Evolutionary conservation across 2,113 vertebrate species (phyloP), one percentile per base, ranked within the genome.

Genomic region (Bothrops jararaca): DNA sequence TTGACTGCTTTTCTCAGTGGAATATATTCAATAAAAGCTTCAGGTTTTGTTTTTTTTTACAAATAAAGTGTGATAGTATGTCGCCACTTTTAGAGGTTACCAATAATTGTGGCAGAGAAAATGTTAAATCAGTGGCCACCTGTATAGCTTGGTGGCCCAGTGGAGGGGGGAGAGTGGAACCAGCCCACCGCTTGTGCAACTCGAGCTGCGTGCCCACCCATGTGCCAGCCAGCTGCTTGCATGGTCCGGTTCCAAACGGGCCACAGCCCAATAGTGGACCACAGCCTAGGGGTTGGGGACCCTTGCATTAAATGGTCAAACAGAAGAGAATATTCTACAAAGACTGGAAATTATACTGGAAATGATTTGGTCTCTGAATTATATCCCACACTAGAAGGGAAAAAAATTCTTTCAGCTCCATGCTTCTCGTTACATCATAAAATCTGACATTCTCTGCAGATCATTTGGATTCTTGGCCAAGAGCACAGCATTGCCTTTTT

Each of bases 11-110:
- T 95, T 94, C 93, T 95, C 86, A 92, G 22, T 95, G 86, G 94
- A 93, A 93, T 97, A 95, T 96, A 96, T 96, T 97, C 95, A 96
- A 97, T 97, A 95, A 8, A 74, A 96, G 92, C 93, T 96, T 92
- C 58, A 91, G 15, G n/a, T n/a, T n/a, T n/a, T n/a, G n/a, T n/a
- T 91, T 95, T 93, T 95, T 34, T 98, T 95, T 92, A n/a, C 52
- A 90, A 86, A 90, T 52, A 23, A 60, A 97, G 97, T 97, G 92
- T 93, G 96, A 57, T 95, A 92, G 92, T 95, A 95, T 86, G 89
- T 93, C 50, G 93, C 88, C 86, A 87, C 90, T 15, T 95, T 89
- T 96, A 29, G 53, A 95, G 93, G 50, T 93, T 91, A 92, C 85
- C 74, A 91, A 0, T 64, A 52, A 5, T 85, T 39, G 29, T 54